A percentile compares a stretch with the other conserved stretches of the same genome.
These are phyloP conservation scores for Tricholauxania praeusta DNA, from an alignment of 2,888 invertebrate species.

Conservation along the genomic window DNA sequence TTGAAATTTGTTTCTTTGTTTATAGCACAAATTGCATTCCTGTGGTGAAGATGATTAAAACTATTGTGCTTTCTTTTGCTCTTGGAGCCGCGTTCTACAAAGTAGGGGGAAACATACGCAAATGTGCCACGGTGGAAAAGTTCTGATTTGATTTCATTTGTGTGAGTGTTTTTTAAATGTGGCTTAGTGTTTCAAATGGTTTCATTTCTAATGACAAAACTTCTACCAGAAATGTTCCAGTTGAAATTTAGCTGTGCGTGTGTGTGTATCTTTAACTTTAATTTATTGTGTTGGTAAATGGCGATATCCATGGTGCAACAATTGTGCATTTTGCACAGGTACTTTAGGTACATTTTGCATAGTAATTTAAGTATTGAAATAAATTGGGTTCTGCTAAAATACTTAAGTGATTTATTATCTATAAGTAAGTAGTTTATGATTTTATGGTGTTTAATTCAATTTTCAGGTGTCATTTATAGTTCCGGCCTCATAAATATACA, in stretches of 20 bases:
- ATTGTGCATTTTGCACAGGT: too few species aligned
- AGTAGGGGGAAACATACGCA: not conserved
- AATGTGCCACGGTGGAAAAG: conserved; percentile 26
- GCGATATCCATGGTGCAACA: too few species aligned
- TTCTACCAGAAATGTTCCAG: conserved; percentile 23
- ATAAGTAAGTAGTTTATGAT: too few species aligned
- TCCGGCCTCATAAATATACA: too few species aligned
- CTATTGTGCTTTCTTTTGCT: conserved; percentile 12
- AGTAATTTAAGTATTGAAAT: too few species aligned
- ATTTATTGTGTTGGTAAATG: too few species aligned
- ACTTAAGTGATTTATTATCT: too few species aligned
- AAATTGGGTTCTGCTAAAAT: too few species aligned
- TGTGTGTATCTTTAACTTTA: too few species aligned
- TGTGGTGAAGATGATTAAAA: conserved; percentile 63
- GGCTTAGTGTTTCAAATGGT: conserved; percentile 3
- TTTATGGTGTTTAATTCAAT: too few species aligned
- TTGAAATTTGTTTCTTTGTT: conserved; percentile 24
- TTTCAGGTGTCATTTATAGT: too few species aligned
- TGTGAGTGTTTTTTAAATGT: conserved; percentile 9
- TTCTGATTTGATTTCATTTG: conserved; percentile 20
- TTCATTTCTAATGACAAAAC: conserved; percentile 24
- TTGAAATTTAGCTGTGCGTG: not conserved
- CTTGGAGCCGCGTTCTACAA: not conserved
- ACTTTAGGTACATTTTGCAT: too few species aligned
- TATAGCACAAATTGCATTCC: conserved; percentile 58